phyloP scores from a whole-genome alignment of 2,888 invertebrate genomes.

The Altica lythri region DNA sequence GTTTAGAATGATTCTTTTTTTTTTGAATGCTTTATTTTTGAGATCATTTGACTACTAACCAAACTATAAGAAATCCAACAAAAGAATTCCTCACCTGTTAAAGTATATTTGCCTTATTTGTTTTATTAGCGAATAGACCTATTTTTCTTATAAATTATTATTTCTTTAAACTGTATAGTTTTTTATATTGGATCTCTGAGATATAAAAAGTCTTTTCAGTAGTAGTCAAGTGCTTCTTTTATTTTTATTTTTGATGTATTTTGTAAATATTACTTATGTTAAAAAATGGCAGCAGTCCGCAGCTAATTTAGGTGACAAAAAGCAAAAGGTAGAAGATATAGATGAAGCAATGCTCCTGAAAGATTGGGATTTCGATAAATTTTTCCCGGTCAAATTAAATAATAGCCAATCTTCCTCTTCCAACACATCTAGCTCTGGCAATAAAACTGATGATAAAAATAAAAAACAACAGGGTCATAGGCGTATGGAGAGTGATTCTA shows the following conservation, averaged over 20 bases:
- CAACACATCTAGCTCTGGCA: constrained; percentile 48
- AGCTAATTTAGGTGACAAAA: constrained; percentile 55
- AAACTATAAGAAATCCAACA: no score
- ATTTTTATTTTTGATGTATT: no score
- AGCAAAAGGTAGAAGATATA: constrained; percentile 54
- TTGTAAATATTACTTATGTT: constrained; percentile 32
- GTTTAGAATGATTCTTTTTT: no score
- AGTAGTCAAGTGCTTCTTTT: no score
- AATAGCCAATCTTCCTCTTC: constrained; percentile 41
- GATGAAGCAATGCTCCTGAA: constrained; percentile 81
- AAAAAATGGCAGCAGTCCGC: constrained; percentile 55
- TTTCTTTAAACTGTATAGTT: no score
- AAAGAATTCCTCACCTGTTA: no score
- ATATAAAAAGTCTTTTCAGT: no score
- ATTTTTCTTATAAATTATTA: no score
- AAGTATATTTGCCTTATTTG: no score
- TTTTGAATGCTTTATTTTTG: constrained; percentile 43
- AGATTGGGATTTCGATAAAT: constrained; percentile 87
- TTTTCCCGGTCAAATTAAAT: constrained; percentile 64
- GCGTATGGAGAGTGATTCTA: constrained; percentile 75
- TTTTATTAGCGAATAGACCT: no score
- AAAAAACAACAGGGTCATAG: constrained; percentile 62
- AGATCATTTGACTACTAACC: no score
- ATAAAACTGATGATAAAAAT: constrained; percentile 50
- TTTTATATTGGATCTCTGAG: constrained; percentile 6